phyloP scores from a whole-genome alignment of 1,140 invertebrate species.

The Formica selysi region DNA sequence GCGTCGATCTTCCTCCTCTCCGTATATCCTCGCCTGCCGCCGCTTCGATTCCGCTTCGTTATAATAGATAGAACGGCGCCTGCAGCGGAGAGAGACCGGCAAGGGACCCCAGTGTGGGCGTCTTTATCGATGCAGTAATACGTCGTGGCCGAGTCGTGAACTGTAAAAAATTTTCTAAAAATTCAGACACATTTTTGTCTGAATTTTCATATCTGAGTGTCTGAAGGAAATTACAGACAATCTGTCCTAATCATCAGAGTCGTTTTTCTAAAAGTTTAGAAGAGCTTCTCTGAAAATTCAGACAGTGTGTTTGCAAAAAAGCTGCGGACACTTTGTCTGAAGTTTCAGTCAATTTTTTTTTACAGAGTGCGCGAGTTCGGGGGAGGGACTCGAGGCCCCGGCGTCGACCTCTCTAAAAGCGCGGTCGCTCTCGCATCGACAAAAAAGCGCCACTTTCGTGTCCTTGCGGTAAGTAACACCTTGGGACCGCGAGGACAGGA shows the following conservation, averaged over 20 bases:
- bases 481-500: constrained; percentile 69
- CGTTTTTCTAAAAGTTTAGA: too few relatives aligned
- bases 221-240: too few relatives aligned
- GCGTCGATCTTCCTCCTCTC: constrained; percentile 29
- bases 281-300: too few relatives aligned
- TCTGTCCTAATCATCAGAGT: too few relatives aligned
- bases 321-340: too few relatives aligned
- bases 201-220: too few relatives aligned
- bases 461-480: constrained; percentile 74
- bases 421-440: constrained; percentile 40
- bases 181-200: too few relatives aligned
- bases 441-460: constrained; percentile 74
- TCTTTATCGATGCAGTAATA: constrained; percentile 81
- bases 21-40: constrained; percentile 23
- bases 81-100: constrained; percentile 37
- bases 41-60: constrained; percentile 49
- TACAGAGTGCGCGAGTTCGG: not conserved
- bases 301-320: too few relatives aligned
- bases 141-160: constrained; percentile 51
- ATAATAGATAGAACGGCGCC: constrained; percentile 58
- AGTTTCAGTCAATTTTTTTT: too few relatives aligned
- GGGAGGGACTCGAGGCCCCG: not conserved
- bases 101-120: constrained; percentile 71
- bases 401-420: constrained; percentile 33
- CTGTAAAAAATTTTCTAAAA: too few relatives aligned